A percentile compares a stretch with the other conserved stretches of the same genome.
phyloP scores from a whole-genome alignment of 2,797 vertebrate species.

The Meda fulgida region DNA sequence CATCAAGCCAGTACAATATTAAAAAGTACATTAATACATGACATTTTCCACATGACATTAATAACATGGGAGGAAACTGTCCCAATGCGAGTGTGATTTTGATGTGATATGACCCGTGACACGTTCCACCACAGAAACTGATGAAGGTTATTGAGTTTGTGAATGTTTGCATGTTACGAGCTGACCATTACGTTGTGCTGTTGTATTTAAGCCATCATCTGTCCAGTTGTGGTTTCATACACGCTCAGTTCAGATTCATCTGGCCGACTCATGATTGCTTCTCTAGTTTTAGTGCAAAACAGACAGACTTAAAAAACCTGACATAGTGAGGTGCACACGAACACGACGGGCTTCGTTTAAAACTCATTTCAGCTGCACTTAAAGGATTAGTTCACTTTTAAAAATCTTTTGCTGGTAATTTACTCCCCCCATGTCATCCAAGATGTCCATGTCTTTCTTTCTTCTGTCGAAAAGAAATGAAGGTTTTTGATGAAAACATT shows the following conservation, averaged over 20 bases:
- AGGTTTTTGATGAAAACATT: no score
- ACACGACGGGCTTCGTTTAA: background rate
- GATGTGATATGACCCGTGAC: background rate
- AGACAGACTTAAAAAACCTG: slow-evolving; percentile 52
- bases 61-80: background rate
- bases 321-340: slow-evolving; percentile 15
- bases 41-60: background rate
- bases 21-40: background rate
- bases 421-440: no score
- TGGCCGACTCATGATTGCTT: slow-evolving; percentile 76
- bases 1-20: background rate
- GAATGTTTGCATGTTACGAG: background rate
- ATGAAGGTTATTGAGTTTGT: background rate
- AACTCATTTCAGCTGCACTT: background rate
- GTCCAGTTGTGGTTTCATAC: background rate
- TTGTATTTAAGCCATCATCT: slow-evolving; percentile 32
- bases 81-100: background rate
- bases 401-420: no score
- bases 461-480: no score
- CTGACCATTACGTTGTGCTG: slow-evolving; percentile 17
- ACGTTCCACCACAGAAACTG: background rate
- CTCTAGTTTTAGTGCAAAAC: slow-evolving; percentile 80
- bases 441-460: no score
- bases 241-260: slow-evolving; percentile 29
- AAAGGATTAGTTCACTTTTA: no score